Percentiles rank a stretch among this genome's conserved stretches.
Conservation (phyloP, 1,140 invertebrate species). For the Rhagoletis zephyria region DNA sequence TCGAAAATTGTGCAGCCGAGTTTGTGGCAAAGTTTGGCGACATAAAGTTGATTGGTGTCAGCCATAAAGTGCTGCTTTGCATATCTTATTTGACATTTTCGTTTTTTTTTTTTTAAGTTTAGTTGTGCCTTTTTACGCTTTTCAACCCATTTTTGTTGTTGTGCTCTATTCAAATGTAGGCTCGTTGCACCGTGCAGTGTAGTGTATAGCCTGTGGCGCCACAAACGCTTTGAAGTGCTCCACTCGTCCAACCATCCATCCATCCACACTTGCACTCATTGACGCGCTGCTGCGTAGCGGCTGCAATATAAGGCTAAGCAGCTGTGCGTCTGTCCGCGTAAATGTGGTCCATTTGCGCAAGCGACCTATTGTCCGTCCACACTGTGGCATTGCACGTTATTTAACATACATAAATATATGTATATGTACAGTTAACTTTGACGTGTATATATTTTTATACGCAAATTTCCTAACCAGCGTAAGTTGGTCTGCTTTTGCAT, state of each 20-base stretch:
- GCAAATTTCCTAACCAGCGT: background rate
- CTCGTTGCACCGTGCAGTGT: background rate
- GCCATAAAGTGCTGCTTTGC: conserved; percentile 68
- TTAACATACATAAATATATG: background rate
- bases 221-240: conserved; percentile 61
- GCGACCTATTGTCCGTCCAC: background rate
- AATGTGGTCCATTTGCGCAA: conserved; percentile 12
- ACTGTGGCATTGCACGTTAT: background rate
- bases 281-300: conserved; percentile 56
- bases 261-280: conserved; percentile 44
- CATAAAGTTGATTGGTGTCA: conserved; percentile 71
- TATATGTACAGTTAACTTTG: background rate
- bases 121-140: background rate
- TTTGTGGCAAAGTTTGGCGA: conserved; percentile 59
- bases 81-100: conserved; percentile 55
- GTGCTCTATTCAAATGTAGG: conserved; percentile 31
- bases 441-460: background rate
- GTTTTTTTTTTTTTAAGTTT: background rate
- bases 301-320: background rate
- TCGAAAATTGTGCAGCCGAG: background rate
- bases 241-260: conserved; percentile 6
- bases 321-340: conserved; percentile 11
- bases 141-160: conserved; percentile 58
- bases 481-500: background rate
- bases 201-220: background rate